These are phyloP conservation scores for Helicoverpa assulta DNA, from an alignment of 2,888 invertebrate species.

Conservation along the genomic window DNA sequence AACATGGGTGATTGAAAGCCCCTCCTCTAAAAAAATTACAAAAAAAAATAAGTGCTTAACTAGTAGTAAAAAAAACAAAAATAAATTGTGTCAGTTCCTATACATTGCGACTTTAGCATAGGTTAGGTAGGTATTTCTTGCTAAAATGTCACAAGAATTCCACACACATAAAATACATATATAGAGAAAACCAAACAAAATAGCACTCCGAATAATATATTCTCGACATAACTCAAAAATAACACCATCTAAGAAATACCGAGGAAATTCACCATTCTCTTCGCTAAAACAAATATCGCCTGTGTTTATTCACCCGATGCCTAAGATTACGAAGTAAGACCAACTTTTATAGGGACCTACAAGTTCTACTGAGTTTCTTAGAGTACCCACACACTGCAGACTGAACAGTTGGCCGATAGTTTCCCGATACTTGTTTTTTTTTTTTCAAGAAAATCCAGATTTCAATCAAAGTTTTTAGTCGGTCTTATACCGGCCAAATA, in stretches of 20 bases:
- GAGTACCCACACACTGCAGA: neutral
- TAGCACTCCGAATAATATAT: constrained; percentile 11
- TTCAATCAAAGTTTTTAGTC: no score
- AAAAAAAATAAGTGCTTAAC: no score
- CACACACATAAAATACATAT: no score
- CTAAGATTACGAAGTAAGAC: constrained; percentile 47
- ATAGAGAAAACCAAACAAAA: constrained; percentile 21
- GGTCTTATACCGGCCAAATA: no score
- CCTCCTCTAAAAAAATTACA: no score
- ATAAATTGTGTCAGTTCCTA: no score
- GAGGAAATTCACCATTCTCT: constrained; percentile 7
- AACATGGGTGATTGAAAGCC: no score
- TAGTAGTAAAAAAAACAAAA: no score
- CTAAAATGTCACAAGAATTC: neutral
- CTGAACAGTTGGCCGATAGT: no score
- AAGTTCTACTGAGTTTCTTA: constrained; percentile 46
- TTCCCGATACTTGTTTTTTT: no score
- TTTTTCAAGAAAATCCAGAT: no score
- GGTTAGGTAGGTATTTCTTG: neutral
- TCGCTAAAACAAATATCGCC: constrained; percentile 32
- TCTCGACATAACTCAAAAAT: constrained; percentile 10
- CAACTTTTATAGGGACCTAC: constrained; percentile 58
- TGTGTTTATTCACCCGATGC: constrained; percentile 49
- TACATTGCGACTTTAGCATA: no score
- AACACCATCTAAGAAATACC: constrained; percentile 5